Evolutionary conservation across 2,888 invertebrate genomes (phyloP), one percentile per base, ranked within the genome.

Genomic region (Lottia gigantea): DNA sequence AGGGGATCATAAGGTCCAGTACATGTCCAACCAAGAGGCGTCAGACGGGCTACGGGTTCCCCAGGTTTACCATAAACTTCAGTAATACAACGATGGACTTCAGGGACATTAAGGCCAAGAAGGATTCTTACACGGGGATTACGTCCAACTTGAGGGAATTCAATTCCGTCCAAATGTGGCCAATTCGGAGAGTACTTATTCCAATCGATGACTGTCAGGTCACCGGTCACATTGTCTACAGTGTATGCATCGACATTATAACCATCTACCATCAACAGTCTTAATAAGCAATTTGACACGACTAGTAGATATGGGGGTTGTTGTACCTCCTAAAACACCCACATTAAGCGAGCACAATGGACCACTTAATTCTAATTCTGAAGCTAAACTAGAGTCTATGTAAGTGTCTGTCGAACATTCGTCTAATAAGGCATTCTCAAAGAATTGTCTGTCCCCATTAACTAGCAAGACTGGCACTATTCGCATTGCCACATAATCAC

Each of bases 21-120:
- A 40, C 69, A 69, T 4, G 68, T 69, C 69, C 69, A 69, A 8
- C 69, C 69, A 16, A 69, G 26, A 3, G 67, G 68, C 23, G 69
- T 69, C 47, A 69, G 19, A 16, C 69, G 68, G 1, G 67, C 65
- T 8, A 69, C 23, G 2, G 69, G 65, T 16, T 65, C 65, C n/a
- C n/a, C n/a, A n/a, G n/a, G n/a, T n/a, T n/a, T n/a, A 23, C 65
- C 69, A 25, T n/a, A 23, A 26, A 69, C 31, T 40, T 69, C 69
- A 15, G 64, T 40, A 15, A 63, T 16, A 49, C 46, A 26, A 15
- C 61, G 49, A 47, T 70, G 69, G 15, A 67, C 25, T 19, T 46
- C 67, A 6, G 67, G 19, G 12, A 46, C 16, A 26, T 70, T 67
- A 26, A 49, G 46, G 15, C 67, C 70, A 8, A 70, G 47, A 16